Percentiles rank a stretch among this genome's conserved stretches.
phyloP scores from a whole-genome alignment of 37 sponge, comb jelly and placozoan genomes.

The Mnemiopsis leidyi region DNA sequence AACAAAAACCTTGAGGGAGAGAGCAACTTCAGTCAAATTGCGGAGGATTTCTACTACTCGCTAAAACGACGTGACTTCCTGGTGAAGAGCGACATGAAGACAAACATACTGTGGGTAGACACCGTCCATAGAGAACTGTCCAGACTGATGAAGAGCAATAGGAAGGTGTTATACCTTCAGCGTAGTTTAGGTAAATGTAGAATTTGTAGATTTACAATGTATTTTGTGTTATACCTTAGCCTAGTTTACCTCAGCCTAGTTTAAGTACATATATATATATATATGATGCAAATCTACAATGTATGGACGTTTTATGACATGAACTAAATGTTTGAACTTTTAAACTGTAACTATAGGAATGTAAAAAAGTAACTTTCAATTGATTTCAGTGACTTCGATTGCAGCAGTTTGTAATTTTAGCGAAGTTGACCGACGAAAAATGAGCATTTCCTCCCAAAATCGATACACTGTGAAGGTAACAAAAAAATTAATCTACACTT shows the following conservation, averaged over 20 bases:
- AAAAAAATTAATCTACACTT: too few relatives aligned
- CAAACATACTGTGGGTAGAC: constrained; percentile 36
- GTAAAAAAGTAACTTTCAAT: not conserved
- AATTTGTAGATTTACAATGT: too few relatives aligned
- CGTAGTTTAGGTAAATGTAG: not conserved
- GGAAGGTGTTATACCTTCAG: not conserved
- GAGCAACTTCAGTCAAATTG: not conserved
- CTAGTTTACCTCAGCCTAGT: too few relatives aligned
- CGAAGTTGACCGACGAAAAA: not conserved
- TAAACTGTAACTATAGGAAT: too few relatives aligned
- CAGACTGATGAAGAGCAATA: not conserved
- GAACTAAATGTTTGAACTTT: too few relatives aligned
- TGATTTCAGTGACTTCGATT: not conserved
- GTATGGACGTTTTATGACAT: too few relatives aligned
- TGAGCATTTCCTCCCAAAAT: not conserved
- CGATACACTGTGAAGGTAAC: not conserved
- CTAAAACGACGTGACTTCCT: constrained; percentile 23
- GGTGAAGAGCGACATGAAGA: constrained; percentile 41
- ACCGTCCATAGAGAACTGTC: not conserved
- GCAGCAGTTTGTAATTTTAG: not conserved
- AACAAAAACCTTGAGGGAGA: not conserved
- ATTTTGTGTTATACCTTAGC: too few relatives aligned
- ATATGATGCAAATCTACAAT: too few relatives aligned
- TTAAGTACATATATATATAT: too few relatives aligned
- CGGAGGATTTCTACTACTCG: constrained; percentile 34